Evolutionary conservation across 92 coral and sea anemone genomes (phyloP), one percentile per base, ranked within the genome.

Genomic region (Epizoanthus rinbou): DNA sequence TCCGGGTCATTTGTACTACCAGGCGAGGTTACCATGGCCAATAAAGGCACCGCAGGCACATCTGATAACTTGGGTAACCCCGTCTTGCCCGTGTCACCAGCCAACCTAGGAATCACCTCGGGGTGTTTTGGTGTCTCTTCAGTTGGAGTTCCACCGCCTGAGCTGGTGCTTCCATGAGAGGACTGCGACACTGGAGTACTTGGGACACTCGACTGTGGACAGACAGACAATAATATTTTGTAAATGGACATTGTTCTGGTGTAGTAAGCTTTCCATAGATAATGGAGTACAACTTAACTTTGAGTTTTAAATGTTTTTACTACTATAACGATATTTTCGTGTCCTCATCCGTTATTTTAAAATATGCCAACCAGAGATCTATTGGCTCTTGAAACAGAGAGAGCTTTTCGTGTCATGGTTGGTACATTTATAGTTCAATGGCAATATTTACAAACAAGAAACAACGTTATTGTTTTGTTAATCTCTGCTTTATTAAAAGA

Each of bases 101-200:
- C 56, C 25, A 41, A 18, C 19, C 16, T 62, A n/a, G 62, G 70
- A 22, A 21, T 78, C 37, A 62, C 37, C 18, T 78, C 82, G 31
- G 82, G 82, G 59, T 52, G 82, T 17, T 78, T 78, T 25, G 71
- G 41, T 39, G 25, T 57, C 15, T 78, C 82, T 8, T 78, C 71
- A 9, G 65, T 43, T 54, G 82, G 82, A 37, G 72, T 78, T 18
- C 50, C 82, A 31, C 58, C 82, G 15, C 82, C 82, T n/a, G 82
- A 78, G 43, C 71, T 78, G 69, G 39, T 35, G 33, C 82, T 78
- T 13, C 82, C 82, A n/a, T 62, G 71, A 41, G 82, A 78, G 11
- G 82, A 62, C 58, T 78, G 82, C 64, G 82, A 60, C 63, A 60
- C 82, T 18, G 70, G 72, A 18, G 82, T 78, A 59, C 57, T 60